Evolutionary conservation across 2,797 vertebrate species (phyloP).

Genomic region (Onychomys torridus): DNA sequence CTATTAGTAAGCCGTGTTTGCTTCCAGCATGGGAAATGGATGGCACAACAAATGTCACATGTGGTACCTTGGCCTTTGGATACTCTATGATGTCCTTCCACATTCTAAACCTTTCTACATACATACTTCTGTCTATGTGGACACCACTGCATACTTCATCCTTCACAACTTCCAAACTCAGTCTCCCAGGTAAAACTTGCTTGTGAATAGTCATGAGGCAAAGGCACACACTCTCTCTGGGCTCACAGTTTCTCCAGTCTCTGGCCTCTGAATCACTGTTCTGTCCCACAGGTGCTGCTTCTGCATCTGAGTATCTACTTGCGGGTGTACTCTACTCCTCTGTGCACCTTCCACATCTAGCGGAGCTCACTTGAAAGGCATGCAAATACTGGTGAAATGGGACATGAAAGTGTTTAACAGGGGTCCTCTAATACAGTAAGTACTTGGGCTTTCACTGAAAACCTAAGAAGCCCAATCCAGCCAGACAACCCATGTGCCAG

Average conservation of each 20-base stretch:
- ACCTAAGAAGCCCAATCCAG: background rate
- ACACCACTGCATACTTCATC: background rate
- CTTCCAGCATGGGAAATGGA: conserved; percentile 12
- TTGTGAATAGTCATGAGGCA: background rate
- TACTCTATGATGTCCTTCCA: background rate
- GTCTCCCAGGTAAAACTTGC: background rate
- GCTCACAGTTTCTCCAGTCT: background rate
- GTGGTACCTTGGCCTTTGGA: background rate
- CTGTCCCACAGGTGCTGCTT: background rate
- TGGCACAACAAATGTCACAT: background rate
- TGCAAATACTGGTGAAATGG: background rate
- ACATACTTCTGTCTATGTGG: background rate
- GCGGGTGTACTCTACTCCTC: background rate
- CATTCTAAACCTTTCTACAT: background rate
- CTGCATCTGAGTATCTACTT: background rate
- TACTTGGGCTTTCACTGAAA: conserved; percentile 25
- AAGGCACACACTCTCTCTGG: background rate
- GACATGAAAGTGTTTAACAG: background rate
- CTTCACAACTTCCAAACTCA: background rate
- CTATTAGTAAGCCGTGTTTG: background rate
- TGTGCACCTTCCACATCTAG: conserved; percentile 11
- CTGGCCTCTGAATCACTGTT: background rate
- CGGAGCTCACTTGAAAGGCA: background rate
- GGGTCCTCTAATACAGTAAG: background rate
- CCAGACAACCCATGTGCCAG: background rate